phyloP scores from a whole-genome alignment of 2,888 invertebrate species.

The Erpobdella octoculata region DNA sequence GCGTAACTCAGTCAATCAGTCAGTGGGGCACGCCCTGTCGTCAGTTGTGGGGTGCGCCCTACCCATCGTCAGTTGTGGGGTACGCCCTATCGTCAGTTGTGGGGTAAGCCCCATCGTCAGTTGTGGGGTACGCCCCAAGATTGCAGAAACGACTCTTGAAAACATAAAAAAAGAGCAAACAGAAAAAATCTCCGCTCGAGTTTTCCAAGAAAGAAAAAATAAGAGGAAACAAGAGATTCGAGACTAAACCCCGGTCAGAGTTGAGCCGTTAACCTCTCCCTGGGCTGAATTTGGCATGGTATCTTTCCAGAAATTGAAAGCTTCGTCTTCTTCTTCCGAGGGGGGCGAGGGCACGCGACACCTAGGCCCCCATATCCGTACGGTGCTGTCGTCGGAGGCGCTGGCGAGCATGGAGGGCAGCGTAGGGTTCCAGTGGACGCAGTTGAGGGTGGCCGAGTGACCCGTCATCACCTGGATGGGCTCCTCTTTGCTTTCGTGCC shows the following conservation, averaged over 20 bases:
- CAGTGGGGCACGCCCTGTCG: too few relatives aligned
- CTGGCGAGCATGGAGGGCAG: slow-evolving; percentile 82
- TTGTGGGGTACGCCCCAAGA: too few relatives aligned
- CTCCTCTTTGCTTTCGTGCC: slow-evolving; percentile 82
- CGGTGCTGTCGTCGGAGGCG: slow-evolving; percentile 89
- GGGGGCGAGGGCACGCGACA: slow-evolving; percentile 2
- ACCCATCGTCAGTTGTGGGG: too few relatives aligned
- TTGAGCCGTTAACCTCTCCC: not conserved
- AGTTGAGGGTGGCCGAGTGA: slow-evolving; percentile 90
- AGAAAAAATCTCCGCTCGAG: too few relatives aligned
- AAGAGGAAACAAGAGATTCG: too few relatives aligned
- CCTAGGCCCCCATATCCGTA: slow-evolving; percentile 86
- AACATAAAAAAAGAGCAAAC: too few relatives aligned
- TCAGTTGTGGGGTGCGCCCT: too few relatives aligned
- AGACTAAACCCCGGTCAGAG: not conserved
- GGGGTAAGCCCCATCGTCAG: too few relatives aligned
- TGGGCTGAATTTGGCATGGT: not conserved
- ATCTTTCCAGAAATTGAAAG: not conserved
- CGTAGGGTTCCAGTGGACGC: slow-evolving; percentile 93
- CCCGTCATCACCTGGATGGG: slow-evolving; percentile 82
- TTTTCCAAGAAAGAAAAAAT: too few relatives aligned
- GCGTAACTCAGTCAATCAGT: too few relatives aligned
- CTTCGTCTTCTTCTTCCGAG: not conserved
- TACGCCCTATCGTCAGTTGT: too few relatives aligned
- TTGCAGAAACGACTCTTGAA: too few relatives aligned